Conservation (phyloP, 1,140 invertebrate genomes). For the Centruroides vittatus region DNA sequence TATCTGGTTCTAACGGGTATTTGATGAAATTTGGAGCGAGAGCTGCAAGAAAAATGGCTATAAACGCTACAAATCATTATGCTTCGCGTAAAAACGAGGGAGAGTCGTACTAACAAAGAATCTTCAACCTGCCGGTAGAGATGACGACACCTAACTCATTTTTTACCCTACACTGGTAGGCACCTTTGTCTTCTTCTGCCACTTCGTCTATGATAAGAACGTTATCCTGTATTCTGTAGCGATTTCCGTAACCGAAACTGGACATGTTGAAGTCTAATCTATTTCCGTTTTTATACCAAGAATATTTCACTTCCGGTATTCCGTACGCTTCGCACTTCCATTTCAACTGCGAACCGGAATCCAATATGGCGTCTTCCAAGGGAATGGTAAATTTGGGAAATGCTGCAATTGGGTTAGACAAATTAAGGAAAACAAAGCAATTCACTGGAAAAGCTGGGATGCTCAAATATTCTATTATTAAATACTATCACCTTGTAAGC, state of each 20-base stretch:
- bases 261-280: constrained; percentile 47
- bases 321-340: constrained; percentile 94
- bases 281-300: constrained; percentile 77
- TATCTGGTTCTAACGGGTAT: constrained; percentile 66
- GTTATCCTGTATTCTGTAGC: constrained; percentile 53
- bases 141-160: constrained; percentile 75
- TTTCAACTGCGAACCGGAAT: constrained; percentile 55
- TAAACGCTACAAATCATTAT: not conserved
- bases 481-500: constrained; percentile 47
- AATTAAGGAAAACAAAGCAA: not conserved
- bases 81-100: not conserved
- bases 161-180: constrained; percentile 84
- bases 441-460: too few species aligned
- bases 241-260: constrained; percentile 26
- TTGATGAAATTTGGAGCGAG: constrained; percentile 83
- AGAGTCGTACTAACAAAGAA: constrained; percentile 44
- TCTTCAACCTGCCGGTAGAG: constrained; percentile 74
- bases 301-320: constrained; percentile 82
- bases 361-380: constrained; percentile 70
- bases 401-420: constrained; percentile 32
- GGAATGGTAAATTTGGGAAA: constrained; percentile 85
- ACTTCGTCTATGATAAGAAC: constrained; percentile 64
- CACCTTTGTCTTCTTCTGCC: constrained; percentile 69
- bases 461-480: not conserved
- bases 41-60: constrained; percentile 33